These are phyloP conservation scores for Leptinotarsa rubiginosa DNA, from an alignment of 2,888 invertebrate species.

Conservation along the genomic window DNA sequence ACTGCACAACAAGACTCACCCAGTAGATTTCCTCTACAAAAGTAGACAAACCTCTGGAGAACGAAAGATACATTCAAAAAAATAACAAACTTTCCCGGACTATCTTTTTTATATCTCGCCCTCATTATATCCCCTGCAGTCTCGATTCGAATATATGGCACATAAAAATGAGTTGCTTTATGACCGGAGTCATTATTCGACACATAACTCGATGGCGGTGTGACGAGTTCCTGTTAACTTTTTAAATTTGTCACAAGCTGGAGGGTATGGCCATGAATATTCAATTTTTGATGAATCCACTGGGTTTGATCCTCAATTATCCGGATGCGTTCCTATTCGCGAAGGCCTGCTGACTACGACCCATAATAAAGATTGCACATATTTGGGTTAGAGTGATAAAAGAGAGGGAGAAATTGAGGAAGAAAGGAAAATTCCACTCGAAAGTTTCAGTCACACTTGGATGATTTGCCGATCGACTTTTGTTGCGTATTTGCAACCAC, in stretches of 20 bases:
- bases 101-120: not conserved
- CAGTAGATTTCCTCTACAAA: too few species aligned
- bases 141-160: conserved; percentile 16
- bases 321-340: too few species aligned
- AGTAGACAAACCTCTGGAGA: too few species aligned
- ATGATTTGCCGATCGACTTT: too few species aligned
- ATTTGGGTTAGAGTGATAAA: too few species aligned
- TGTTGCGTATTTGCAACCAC: too few species aligned
- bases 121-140: conserved; percentile 6
- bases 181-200: conserved; percentile 16
- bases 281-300: conserved; percentile 11
- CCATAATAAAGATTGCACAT: too few species aligned
- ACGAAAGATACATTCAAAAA: not conserved
- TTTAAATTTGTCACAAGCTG: conserved; percentile 4
- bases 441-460: too few species aligned
- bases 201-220: not conserved
- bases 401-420: too few species aligned
- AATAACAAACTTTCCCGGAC: not conserved
- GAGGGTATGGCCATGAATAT: conserved; percentile 12
- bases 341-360: too few species aligned
- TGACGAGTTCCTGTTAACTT: conserved; percentile 11
- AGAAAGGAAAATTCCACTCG: too few species aligned
- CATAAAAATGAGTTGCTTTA: conserved; percentile 17
- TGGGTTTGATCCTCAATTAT: conserved; percentile 7
- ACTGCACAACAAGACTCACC: too few species aligned